These are phyloP conservation scores for Camponotus fellah DNA, from an alignment of 2,888 invertebrate genomes.

Conservation along the genomic window DNA sequence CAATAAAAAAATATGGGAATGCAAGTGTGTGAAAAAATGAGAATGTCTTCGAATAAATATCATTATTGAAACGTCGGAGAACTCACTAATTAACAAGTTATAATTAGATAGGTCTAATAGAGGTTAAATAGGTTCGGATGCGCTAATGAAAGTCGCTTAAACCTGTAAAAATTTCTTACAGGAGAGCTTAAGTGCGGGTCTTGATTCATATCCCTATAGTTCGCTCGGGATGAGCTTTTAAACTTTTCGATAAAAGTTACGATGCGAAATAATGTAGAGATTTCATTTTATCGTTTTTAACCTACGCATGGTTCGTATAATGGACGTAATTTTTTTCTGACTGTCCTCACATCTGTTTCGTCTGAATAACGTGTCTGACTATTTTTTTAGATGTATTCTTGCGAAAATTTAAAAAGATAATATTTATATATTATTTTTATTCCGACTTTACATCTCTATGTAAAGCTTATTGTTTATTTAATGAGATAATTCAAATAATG, in stretches of 20 bases:
- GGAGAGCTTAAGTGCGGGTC: neutral
- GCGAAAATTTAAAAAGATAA: constrained; percentile 14
- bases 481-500: neutral
- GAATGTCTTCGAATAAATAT: neutral
- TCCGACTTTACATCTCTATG: neutral
- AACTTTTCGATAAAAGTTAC: constrained; percentile 38
- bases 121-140: neutral
- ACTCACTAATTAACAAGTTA: constrained; percentile 2
- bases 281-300: constrained; percentile 44
- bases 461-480: neutral
- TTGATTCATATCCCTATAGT: constrained; percentile 29
- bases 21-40: neutral
- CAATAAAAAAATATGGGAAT: neutral
- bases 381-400: constrained; percentile 12
- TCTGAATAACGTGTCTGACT: neutral
- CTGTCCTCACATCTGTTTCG: neutral
- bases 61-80: neutral
- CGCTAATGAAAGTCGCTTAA: neutral
- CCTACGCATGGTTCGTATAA: constrained; percentile 9
- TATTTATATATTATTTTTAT: neutral
- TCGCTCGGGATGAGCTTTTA: constrained; percentile 18
- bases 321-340: constrained; percentile 12
- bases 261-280: constrained; percentile 46
- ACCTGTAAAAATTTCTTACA: neutral
- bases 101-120: neutral